A percentile compares a stretch with the other conserved stretches of the same genome.
These are phyloP conservation scores for Sepiola atlantica DNA, from an alignment of 2,888 invertebrate genomes.

Conservation along the genomic window DNA sequence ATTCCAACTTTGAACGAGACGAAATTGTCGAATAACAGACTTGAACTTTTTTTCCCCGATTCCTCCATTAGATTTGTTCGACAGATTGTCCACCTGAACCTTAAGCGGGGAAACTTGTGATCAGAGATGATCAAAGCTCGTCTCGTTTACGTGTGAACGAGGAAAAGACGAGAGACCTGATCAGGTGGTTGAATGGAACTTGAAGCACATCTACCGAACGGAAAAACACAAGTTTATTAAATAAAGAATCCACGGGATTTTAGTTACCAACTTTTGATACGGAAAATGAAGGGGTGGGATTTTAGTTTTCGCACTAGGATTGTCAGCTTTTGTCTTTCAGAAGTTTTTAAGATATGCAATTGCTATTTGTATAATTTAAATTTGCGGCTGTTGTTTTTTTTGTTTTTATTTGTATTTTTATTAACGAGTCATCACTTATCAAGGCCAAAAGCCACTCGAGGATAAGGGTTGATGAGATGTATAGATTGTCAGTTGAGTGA, in stretches of 20 bases:
- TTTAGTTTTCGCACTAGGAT: too few relatives aligned
- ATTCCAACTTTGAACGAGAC: background rate
- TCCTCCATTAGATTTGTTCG: background rate
- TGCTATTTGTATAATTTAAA: too few relatives aligned
- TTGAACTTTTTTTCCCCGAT: background rate
- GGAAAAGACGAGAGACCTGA: background rate
- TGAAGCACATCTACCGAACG: background rate
- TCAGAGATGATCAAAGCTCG: background rate
- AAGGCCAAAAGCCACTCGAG: too few relatives aligned
- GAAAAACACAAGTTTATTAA: background rate
- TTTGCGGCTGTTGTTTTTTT: too few relatives aligned
- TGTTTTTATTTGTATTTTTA: too few relatives aligned
- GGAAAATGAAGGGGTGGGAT: too few relatives aligned
- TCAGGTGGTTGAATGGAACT: background rate
- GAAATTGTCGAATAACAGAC: background rate
- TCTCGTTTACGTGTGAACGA: background rate
- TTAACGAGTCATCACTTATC: too few relatives aligned
- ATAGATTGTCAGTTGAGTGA: too few relatives aligned
- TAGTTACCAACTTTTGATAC: background rate
- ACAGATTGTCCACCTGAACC: slow-evolving; percentile 5
- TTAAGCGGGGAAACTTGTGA: background rate
- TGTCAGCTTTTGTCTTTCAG: too few relatives aligned
- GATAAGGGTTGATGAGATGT: too few relatives aligned
- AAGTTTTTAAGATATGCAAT: too few relatives aligned
- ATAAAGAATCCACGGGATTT: background rate